phyloP scores from a whole-genome alignment of 2,888 invertebrate genomes.

The Balanococcus diminutus region DNA sequence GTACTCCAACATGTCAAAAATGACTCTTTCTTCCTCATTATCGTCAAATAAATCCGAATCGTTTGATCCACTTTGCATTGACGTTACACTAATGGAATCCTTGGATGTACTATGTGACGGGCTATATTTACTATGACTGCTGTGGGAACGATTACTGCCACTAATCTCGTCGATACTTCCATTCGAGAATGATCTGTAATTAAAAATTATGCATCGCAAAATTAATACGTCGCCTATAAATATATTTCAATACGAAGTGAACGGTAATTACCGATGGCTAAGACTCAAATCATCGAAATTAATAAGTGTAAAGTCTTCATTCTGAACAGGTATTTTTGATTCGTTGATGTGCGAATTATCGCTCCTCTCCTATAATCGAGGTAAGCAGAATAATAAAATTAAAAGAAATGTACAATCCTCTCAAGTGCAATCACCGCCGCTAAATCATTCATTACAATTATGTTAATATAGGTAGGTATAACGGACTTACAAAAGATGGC shows the following conservation, averaged over 20 bases:
- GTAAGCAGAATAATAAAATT: background rate
- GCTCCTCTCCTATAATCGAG: slow-evolving; percentile 11
- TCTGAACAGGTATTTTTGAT: slow-evolving; percentile 7
- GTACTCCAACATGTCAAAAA: slow-evolving; percentile 58
- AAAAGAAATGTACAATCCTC: background rate
- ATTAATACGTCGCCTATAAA: no score
- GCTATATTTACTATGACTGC: slow-evolving; percentile 42
- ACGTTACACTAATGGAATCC: slow-evolving; percentile 57
- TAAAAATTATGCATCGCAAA: background rate
- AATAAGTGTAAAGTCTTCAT: slow-evolving; percentile 44
- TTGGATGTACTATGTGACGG: slow-evolving; percentile 48
- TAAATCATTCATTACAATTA: background rate
- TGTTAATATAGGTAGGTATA: background rate
- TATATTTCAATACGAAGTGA: background rate
- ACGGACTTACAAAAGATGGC: slow-evolving; percentile 52
- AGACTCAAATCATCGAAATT: slow-evolving; percentile 53
- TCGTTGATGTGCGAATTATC: slow-evolving; percentile 13
- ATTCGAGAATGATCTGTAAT: slow-evolving; percentile 49
- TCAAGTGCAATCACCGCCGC: background rate
- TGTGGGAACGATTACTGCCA: slow-evolving; percentile 40
- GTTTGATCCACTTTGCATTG: slow-evolving; percentile 56
- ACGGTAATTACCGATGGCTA: slow-evolving; percentile 46
- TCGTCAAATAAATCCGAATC: slow-evolving; percentile 55
- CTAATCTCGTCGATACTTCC: slow-evolving; percentile 52
- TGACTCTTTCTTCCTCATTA: slow-evolving; percentile 57